Percentiles rank a stretch among this genome's conserved stretches.
Conservation (phyloP, 2,797 vertebrate genomes). For the Neosilurus hyrtlii region DNA sequence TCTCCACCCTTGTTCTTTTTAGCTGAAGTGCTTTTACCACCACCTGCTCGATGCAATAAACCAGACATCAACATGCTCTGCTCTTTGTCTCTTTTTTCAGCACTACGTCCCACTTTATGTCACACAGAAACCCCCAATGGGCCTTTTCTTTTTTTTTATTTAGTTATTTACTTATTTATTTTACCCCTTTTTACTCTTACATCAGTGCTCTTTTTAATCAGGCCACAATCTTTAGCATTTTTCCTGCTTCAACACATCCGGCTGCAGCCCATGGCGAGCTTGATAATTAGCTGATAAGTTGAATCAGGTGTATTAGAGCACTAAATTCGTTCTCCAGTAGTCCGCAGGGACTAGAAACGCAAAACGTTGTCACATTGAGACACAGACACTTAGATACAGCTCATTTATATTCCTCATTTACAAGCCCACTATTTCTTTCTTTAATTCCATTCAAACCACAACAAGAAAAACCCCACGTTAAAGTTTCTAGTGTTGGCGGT, state of each 20-base stretch:
- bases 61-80: conserved; percentile 46
- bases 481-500: background rate
- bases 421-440: conserved; percentile 7
- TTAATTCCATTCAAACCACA: background rate
- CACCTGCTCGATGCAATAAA: conserved; percentile 52
- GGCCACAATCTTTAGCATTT: background rate
- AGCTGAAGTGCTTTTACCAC: conserved; percentile 49
- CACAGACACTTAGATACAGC: background rate
- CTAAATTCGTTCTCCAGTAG: conserved; percentile 14
- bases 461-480: background rate
- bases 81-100: conserved; percentile 34
- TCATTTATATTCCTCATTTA: conserved; percentile 29
- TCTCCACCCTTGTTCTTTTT: conserved; percentile 55
- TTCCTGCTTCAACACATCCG: background rate
- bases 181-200: background rate
- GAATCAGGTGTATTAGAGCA: conserved; percentile 30
- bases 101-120: conserved; percentile 31
- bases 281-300: conserved; percentile 26
- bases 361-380: background rate
- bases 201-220: background rate
- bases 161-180: background rate
- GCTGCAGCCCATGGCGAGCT: background rate
- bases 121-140: background rate
- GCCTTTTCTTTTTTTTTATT: background rate
- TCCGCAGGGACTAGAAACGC: conserved; percentile 17